Evolutionary conservation across 2,797 vertebrate species (phyloP).

Genomic region (Streptopelia turtur): DNA sequence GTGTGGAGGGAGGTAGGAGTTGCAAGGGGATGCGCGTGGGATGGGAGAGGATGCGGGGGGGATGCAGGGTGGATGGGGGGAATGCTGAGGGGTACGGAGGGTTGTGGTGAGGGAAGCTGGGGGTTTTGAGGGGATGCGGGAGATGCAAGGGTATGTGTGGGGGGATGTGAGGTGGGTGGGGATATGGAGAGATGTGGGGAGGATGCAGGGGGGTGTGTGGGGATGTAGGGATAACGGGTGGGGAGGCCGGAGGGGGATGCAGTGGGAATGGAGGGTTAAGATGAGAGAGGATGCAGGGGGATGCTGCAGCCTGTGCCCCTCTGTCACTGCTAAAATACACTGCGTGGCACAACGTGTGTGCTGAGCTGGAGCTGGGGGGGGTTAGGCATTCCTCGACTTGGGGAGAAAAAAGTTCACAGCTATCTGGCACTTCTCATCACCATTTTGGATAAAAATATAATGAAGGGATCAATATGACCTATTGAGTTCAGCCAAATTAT

Average conservation of each 20-base stretch:
- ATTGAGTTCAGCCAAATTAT: neutral
- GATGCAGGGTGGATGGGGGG: neutral
- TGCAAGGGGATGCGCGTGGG: too few species aligned
- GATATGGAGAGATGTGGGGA: neutral
- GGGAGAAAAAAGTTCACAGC: neutral
- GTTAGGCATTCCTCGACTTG: neutral
- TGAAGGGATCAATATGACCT: neutral
- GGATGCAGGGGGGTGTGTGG: neutral
- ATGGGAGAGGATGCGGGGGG: too few species aligned
- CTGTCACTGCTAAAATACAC: neutral
- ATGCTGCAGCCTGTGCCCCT: accelerated
- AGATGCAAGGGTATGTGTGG: too few species aligned
- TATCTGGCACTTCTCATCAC: neutral
- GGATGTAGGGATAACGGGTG: neutral
- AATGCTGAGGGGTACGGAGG: neutral
- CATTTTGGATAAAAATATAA: neutral
- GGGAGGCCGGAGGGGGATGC: too few species aligned
- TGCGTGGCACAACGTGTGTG: accelerated
- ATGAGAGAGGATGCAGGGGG: neutral
- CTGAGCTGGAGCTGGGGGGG: neutral
- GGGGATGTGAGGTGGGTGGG: neutral
- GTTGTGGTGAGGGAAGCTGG: neutral
- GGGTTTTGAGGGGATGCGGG: neutral
- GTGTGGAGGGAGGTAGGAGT: neutral
- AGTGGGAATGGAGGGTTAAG: too few species aligned